A percentile compares a stretch with the other conserved stretches of the same genome.
Evolutionary conservation across 2,797 vertebrate species (phyloP).

Genomic region (Chanos chanos): DNA sequence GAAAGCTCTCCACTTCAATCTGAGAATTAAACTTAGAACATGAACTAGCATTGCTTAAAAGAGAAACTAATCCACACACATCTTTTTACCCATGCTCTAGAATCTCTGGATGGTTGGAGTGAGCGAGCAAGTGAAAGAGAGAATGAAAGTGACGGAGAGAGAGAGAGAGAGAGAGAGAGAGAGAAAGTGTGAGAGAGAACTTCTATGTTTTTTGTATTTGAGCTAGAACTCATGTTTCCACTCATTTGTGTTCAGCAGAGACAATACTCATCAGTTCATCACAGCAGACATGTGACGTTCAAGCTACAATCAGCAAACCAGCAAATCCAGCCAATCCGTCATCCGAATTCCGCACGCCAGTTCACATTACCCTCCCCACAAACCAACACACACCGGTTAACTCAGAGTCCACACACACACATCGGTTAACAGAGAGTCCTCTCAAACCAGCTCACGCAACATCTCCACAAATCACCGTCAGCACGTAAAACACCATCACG

Average conservation of each 20-base stretch:
- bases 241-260: slow-evolving; percentile 25
- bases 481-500: slow-evolving; percentile 23
- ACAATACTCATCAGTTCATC: slow-evolving; percentile 25
- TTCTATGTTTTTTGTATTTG: slow-evolving; percentile 31
- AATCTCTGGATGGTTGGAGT: too few species aligned
- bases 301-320: too few species aligned
- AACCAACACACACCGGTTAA: slow-evolving; percentile 7
- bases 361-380: neutral
- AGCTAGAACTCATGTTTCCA: slow-evolving; percentile 33
- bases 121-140: neutral
- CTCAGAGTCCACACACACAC: too few species aligned
- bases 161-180: neutral
- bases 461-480: slow-evolving; percentile 21
- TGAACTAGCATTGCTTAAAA: too few species aligned
- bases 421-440: too few species aligned
- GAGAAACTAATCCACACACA: too few species aligned
- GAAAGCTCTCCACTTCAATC: too few species aligned
- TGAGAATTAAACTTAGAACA: too few species aligned
- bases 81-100: too few species aligned
- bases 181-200: neutral
- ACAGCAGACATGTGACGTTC: slow-evolving; percentile 36
- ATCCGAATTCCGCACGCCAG: too few species aligned
- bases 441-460: slow-evolving; percentile 1
- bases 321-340: too few species aligned
- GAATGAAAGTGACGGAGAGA: neutral